These are phyloP conservation scores for Montipora foliosa DNA, from an alignment of 64 coral and sea anemone genomes.

Conservation along the genomic window DNA sequence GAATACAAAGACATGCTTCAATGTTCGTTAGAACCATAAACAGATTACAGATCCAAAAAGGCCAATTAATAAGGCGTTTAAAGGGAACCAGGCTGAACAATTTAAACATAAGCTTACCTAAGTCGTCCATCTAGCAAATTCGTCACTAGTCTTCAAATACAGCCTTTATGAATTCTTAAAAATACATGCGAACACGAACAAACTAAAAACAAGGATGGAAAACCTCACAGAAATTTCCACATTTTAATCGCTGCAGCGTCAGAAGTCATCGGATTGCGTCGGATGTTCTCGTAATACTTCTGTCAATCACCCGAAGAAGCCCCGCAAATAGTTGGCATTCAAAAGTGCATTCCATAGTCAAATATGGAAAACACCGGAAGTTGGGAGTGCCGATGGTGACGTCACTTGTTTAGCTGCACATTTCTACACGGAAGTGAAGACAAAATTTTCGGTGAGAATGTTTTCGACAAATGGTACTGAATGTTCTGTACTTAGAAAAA, in stretches of 20 bases:
- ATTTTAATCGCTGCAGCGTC: not conserved
- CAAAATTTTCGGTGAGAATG: too few relatives aligned
- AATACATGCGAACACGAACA: not conserved
- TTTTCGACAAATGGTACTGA: too few relatives aligned
- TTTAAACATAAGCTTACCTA: constrained; percentile 17
- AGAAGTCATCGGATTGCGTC: constrained; percentile 6
- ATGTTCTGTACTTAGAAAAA: too few relatives aligned
- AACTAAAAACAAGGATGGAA: not conserved
- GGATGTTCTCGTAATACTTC: constrained; percentile 17
- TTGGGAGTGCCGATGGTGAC: not conserved
- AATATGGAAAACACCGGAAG: constrained; percentile 45
- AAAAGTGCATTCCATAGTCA: constrained; percentile 1
- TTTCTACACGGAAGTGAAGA: too few relatives aligned
- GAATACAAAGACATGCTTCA: not conserved
- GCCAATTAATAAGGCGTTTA: not conserved
- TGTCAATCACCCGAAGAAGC: constrained; percentile 11
- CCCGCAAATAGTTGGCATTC: constrained; percentile 14
- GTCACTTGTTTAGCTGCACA: not conserved
- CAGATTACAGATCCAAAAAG: not conserved
- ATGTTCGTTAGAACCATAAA: constrained; percentile 6
- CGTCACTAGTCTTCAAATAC: not conserved
- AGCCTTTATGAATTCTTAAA: not conserved
- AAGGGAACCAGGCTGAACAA: not conserved
- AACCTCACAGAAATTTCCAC: not conserved
- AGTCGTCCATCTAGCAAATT: constrained; percentile 37